Evolutionary conservation across 2,888 invertebrate genomes (phyloP), one percentile per base, ranked within the genome.

Genomic region (Carpatolechia fugitivella): DNA sequence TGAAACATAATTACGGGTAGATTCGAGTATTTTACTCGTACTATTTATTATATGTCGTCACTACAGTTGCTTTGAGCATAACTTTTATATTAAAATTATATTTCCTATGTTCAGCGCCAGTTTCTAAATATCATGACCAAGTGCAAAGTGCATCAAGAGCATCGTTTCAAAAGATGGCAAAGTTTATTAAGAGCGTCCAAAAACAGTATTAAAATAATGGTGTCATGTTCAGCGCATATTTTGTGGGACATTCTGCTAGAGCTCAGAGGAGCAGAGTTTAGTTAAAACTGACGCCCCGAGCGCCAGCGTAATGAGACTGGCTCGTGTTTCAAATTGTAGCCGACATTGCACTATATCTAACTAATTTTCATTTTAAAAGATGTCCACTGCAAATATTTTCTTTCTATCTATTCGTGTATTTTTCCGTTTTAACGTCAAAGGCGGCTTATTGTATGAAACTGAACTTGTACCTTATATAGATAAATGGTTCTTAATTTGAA

Each of bases 301-400:
- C n/a, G 16, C 29, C 13, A 41, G 18, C 29, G 41, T 52, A 52
- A 52, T 52, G 52, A 52, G 31, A 31, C 30, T 18, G 20, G 52
- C 31, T 52, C 52, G 52, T 11, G 30, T 52, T 52, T 41, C 52
- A 38, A 52, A 52, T 30, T 52, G 41, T 41, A 20, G 18, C 29
- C 52, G 52, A 52, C 40, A 52, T 41, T 41, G 40, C 40, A 41
- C 40, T 41, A 18, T 41, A 41, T 18, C 40, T 41, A 41, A 41
- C 40, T 41, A 41, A 41, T 41, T 41, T 18, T 11, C 18, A 20
- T 16, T 18, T 18, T 16, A 41, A 41, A 41, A 41, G 40, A 41
- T 41, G 40, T 20, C 40, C 40, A 41, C 10, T 18, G 40, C 40
- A 18, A 41, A 41, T 41, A 41, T 41, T 41, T 41, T 24, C 24